Evolutionary conservation across 2,888 invertebrate species (phyloP).

Genomic region (Drosophila kambysellisi): DNA sequence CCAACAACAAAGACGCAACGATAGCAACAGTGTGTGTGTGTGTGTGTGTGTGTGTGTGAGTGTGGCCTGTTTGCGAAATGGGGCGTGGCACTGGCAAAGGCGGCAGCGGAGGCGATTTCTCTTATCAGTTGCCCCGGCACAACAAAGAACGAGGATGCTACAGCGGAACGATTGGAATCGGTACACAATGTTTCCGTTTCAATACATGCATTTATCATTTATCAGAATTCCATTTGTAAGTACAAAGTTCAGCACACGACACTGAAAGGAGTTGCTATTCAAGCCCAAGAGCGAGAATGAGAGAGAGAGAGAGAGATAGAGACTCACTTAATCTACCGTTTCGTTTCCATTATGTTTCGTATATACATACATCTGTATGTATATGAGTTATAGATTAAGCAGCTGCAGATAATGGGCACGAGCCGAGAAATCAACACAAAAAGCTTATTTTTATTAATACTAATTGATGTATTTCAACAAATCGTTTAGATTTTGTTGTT

Average conservation of each 20-base stretch:
- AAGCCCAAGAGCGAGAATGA: conserved; percentile 4
- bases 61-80: conserved; percentile 14
- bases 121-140: conserved; percentile 39
- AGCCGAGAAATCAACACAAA: conserved; percentile 3
- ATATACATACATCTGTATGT: neutral
- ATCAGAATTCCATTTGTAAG: conserved; percentile 25
- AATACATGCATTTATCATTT: conserved; percentile 15
- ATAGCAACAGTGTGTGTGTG: conserved; percentile 36
- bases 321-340: neutral
- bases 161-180: conserved; percentile 26
- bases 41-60: conserved; percentile 4
- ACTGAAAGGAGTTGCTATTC: neutral
- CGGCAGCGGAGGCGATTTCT: conserved; percentile 14
- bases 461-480: neutral
- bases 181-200: conserved; percentile 10
- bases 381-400: conserved; percentile 25
- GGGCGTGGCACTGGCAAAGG: conserved; percentile 36
- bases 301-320: neutral
- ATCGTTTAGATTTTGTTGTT: neutral
- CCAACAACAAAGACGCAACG: conserved; percentile 45
- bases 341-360: neutral
- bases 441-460: conserved; percentile 2
- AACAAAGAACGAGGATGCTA: conserved; percentile 14
- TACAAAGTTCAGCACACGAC: conserved; percentile 8
- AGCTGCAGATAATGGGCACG: conserved; percentile 23